phyloP scores from a whole-genome alignment of 1,140 invertebrate species.

The Apis florea region DNA sequence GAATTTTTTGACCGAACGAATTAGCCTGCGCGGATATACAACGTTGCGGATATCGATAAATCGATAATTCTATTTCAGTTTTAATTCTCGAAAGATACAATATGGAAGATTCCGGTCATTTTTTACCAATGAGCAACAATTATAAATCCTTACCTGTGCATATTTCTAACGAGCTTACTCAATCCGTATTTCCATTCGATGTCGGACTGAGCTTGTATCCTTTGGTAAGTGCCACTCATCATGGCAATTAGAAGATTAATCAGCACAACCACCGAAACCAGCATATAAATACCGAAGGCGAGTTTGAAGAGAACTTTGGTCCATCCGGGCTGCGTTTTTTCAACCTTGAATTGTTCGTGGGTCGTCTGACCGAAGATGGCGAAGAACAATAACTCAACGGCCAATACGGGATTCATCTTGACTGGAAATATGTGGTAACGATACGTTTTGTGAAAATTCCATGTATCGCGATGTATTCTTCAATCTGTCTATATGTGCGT shows the following conservation, averaged over 20 bases:
- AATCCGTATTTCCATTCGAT: slow-evolving; percentile 99
- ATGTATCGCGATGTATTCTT: slow-evolving; percentile 35
- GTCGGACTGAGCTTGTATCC: slow-evolving; percentile 99
- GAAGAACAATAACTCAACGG: slow-evolving; percentile 99
- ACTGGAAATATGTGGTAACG: slow-evolving; percentile 87
- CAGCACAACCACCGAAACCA: slow-evolving; percentile 98
- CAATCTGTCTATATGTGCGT: slow-evolving; percentile 20
- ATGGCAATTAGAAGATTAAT: slow-evolving; percentile 99
- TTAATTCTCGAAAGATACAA: neutral
- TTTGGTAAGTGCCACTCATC: slow-evolving; percentile 99
- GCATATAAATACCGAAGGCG: slow-evolving; percentile 95
- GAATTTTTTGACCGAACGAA: neutral
- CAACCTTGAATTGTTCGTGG: slow-evolving; percentile 87
- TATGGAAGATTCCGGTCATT: neutral
- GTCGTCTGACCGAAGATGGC: slow-evolving; percentile 98
- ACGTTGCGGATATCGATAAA: neutral
- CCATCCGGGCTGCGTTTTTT: slow-evolving; percentile 85
- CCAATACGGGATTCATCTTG: slow-evolving; percentile 91
- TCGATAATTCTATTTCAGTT: neutral
- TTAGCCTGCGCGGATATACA: neutral
- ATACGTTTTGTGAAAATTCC: slow-evolving; percentile 62
- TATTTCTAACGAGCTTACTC: slow-evolving; percentile 98
- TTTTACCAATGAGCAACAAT: slow-evolving; percentile 4
- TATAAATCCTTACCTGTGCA: slow-evolving; percentile 87
- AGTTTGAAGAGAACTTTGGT: slow-evolving; percentile 90